These are phyloP conservation scores for Sebastes vulpes DNA, from an alignment of 2,797 vertebrate genomes.

Conservation along the genomic window DNA sequence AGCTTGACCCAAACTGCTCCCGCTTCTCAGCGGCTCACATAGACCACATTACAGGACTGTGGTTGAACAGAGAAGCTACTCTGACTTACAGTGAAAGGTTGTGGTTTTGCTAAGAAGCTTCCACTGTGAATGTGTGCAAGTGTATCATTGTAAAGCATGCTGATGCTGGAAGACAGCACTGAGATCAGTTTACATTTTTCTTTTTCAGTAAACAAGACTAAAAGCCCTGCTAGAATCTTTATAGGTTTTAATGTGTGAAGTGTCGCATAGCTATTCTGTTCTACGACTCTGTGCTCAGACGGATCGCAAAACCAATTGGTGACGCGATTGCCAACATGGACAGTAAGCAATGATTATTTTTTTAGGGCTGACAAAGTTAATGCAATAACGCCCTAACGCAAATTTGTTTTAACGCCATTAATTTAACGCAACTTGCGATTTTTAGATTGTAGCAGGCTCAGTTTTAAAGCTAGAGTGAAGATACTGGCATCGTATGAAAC, in stretches of 20 bases:
- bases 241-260: not conserved
- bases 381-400: rapidly evolving
- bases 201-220: not conserved
- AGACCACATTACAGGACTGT: conserved; percentile 17
- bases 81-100: not conserved
- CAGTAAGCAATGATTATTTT: not conserved
- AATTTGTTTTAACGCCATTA: rapidly evolving
- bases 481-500: rapidly evolving
- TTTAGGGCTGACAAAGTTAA: not conserved
- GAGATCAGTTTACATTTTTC: not conserved
- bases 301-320: not conserved
- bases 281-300: not conserved
- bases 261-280: not conserved
- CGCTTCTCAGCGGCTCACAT: not conserved
- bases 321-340: not conserved
- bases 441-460: too few species aligned
- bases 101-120: not conserved
- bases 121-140: not conserved
- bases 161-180: not conserved
- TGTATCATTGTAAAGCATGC: not conserved
- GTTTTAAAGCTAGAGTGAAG: too few species aligned
- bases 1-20: not conserved
- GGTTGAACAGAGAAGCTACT: not conserved
- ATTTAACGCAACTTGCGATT: too few species aligned
- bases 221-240: not conserved